A percentile compares a stretch with the other conserved stretches of the same genome.
These are phyloP conservation scores for Scolopax bukidnonensis DNA, from an alignment of 2,797 vertebrate species.

Conservation along the genomic window DNA sequence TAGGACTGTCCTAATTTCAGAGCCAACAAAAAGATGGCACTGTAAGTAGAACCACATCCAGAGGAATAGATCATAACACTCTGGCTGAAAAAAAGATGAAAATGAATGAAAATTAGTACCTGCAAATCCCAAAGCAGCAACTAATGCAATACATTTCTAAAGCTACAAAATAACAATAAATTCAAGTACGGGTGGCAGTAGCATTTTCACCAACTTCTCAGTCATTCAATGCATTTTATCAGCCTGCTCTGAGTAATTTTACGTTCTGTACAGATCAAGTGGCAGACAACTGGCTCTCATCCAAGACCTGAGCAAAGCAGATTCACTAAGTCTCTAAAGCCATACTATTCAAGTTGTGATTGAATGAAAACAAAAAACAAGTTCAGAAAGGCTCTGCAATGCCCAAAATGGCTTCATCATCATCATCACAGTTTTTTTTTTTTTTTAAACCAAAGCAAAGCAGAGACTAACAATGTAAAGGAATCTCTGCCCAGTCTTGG, in stretches of 20 bases:
- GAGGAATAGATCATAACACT: not conserved
- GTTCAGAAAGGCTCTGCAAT: not conserved
- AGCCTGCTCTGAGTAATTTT: not conserved
- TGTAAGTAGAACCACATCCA: not conserved
- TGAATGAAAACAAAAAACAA: conserved; percentile 39
- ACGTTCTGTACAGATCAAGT: not conserved
- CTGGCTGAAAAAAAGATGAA: not conserved
- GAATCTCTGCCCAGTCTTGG: not conserved
- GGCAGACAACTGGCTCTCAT: conserved; percentile 18
- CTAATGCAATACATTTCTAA: not conserved
- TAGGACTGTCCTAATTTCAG: not conserved
- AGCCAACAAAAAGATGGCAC: not conserved
- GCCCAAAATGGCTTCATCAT: conserved; percentile 6
- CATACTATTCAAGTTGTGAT: conserved; percentile 26
- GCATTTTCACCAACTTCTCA: not conserved
- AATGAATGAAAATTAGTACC: not conserved
- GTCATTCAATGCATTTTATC: not conserved
- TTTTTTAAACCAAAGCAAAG: not conserved
- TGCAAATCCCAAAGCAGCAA: not conserved
- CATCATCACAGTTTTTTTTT: not conserved
- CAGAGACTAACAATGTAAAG: not conserved
- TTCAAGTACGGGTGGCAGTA: not conserved
- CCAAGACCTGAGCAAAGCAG: conserved; percentile 50
- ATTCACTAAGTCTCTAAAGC: conserved; percentile 57
- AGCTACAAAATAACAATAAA: not conserved